Base-by-base conservation (phyloP, 2,113 vertebrate species). In the Lethenteron camtschaticum region DNA sequence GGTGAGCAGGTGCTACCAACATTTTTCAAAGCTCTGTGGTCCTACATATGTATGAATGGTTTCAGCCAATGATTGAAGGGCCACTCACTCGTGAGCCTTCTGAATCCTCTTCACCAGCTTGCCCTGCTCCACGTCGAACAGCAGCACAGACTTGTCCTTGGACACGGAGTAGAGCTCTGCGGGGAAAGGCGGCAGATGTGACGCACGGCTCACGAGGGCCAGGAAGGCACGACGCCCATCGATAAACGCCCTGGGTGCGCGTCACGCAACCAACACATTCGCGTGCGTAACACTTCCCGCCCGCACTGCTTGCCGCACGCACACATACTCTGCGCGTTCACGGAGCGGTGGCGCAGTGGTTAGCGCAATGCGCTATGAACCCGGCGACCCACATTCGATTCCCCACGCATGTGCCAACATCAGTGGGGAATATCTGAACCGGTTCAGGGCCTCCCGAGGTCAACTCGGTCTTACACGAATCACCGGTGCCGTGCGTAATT, bases 101-200 rank as follows among this genome's bases (percentile, higher is more conserved):
- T 83, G 76, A 76, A 96, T 85, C 24, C 86, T 81, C 0, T 79
- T 85, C 57, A 87, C 79, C 73, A 97, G 81, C 71, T 76, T 84
- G 1, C 94, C 94, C 13, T 80, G 79, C 74, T 91, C 90, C 73
- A 81, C 83, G 57, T 86, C 85, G 79, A 96, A 79, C 70, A 90
- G 16, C 63, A 96, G 89, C 71, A 96, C 74, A 1, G 88, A 77
- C 76, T 86, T 92, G 75, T 97, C 94, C 77, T 90, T 86, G 60
- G 91, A 90, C 56, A 95, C 86, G 9, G 85, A 94, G 78, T 83
- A 82, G 59, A 97, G 85, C 74, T 83, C 87, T 89, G 71, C 11
- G 69, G 68, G 63, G 41, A 68, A 9, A 56, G 7, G 18, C 56
- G 72, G 20, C n/a, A 63, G 59, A 63, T 66, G 63, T 66, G 9